Percentiles rank a stretch among this genome's conserved stretches.
These are phyloP conservation scores for Oreochromis spilurus DNA, from an alignment of 2,113 vertebrate genomes.

Conservation along the genomic window DNA sequence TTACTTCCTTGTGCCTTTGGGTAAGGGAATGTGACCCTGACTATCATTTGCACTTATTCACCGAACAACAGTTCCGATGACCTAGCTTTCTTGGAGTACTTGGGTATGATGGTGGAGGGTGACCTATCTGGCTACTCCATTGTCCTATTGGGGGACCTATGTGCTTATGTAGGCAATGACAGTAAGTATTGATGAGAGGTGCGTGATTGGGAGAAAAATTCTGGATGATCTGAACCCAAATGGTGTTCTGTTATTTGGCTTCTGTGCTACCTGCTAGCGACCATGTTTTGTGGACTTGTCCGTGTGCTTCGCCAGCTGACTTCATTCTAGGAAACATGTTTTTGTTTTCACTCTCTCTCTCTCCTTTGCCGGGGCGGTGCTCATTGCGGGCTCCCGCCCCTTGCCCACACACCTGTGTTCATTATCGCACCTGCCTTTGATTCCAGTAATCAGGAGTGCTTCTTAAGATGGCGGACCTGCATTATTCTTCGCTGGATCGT, in stretches of 20 bases:
- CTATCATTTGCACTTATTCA: not conserved
- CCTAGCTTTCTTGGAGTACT: not conserved
- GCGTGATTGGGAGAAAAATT: not conserved
- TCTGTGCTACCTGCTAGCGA: not conserved
- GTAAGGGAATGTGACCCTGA: not conserved
- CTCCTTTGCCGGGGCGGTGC: too few species aligned
- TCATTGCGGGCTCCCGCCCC: too few species aligned
- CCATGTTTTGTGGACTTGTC: not conserved
- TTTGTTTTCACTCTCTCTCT: too few species aligned
- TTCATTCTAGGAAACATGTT: too few species aligned
- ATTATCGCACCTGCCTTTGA: too few species aligned
- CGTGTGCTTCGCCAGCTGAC: too few species aligned
- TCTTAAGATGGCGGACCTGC: too few species aligned
- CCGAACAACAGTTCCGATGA: not conserved
- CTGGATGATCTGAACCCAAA: not conserved
- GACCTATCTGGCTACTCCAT: not conserved
- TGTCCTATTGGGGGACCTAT: not conserved
- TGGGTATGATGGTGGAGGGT: not conserved
- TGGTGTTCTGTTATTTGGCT: not conserved
- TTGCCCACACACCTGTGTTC: too few species aligned
- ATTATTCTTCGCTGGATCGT: too few species aligned
- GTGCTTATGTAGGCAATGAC: not conserved
- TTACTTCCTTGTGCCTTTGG: not conserved
- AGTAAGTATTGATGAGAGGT: not conserved
- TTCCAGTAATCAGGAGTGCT: too few species aligned